Percentiles rank a stretch among this genome's conserved stretches.
Evolutionary conservation across 2,113 vertebrate species (phyloP).

Genomic region (Chrysochloris asiatica): DNA sequence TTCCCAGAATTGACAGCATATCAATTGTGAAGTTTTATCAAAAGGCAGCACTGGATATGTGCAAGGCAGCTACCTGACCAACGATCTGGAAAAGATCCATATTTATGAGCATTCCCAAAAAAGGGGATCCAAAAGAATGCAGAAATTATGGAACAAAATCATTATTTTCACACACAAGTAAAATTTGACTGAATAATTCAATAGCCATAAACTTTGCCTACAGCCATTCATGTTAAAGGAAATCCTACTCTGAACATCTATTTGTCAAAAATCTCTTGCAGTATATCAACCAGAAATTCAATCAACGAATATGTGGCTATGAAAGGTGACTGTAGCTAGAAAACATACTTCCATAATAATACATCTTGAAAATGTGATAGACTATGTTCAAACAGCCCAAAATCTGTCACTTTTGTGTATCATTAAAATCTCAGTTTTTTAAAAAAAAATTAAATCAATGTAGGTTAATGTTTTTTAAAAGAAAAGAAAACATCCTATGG

Average conservation of each 20-base stretch:
- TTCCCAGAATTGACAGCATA: too few species aligned
- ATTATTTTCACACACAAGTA: too few species aligned
- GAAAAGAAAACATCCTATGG: not conserved
- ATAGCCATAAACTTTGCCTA: too few species aligned
- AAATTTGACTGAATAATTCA: too few species aligned
- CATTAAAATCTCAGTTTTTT: not conserved
- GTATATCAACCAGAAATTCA: not conserved
- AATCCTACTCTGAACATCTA: not conserved
- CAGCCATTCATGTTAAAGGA: not conserved
- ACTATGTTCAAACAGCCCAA: not conserved
- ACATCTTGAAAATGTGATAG: not conserved
- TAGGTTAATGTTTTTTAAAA: conserved; percentile 27
- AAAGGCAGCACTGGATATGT: too few species aligned
- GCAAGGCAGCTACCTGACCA: too few species aligned
- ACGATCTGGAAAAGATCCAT: too few species aligned
- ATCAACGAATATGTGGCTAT: not conserved
- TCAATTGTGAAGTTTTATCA: too few species aligned
- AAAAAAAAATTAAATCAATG: not conserved
- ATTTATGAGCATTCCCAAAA: too few species aligned
- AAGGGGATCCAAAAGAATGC: too few species aligned
- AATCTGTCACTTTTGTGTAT: not conserved
- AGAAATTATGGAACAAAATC: too few species aligned
- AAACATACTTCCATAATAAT: not conserved
- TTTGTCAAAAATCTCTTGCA: not conserved
- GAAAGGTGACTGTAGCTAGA: not conserved